Base-by-base conservation (phyloP, 92 coral and sea anemone genomes). In the Micromussa lordhowensis region DNA sequence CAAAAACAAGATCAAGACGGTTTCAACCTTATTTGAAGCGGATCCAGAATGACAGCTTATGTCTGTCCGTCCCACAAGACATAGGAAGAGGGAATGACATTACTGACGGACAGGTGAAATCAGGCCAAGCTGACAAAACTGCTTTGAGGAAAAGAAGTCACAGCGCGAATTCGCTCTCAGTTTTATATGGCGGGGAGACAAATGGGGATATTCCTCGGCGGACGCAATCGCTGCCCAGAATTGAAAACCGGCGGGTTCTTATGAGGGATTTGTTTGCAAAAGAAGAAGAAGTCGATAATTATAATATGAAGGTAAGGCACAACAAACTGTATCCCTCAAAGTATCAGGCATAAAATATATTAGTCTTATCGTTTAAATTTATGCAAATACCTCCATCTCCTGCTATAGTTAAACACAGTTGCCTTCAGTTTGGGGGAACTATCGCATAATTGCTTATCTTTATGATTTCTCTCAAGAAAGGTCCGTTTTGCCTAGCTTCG, bases 21-120 rank as follows among this genome's bases (percentile, higher is more conserved):
- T 32, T 72, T 10, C 89, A 77, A 64, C 63, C 89, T 77, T 48
- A 75, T 77, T 68, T 86, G 11, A 86, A 63, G 32, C 48, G 74
- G 32, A 29, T 10, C 5, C n/a, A 74, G 6, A 22, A 51, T 57
- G 75, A 78, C 10, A 54, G 68, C 54, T 29, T 86, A 66, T 69
- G 32, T 12, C 51, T 86, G 32, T 44, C 89, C 3, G 83, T 86
- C 34, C 81, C 88, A 7, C 83, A 86, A 66, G 64, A 86, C 75
- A 28, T 36, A 19, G 77, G 75, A 34, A 77, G 77, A 64, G 49
- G 57, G 49, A 64, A 12, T 19, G 16, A 19, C 3, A 21, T 30
- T 21, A 16, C 16, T 4, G 40, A 51, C 44, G 53, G 55, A 18
- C 81, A 24, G 58, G 59, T 26, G 77, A 73, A 34, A 8, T 73